Conservation (phyloP, 2,888 invertebrate species). For the Nephrotoma guestfalica region DNA sequence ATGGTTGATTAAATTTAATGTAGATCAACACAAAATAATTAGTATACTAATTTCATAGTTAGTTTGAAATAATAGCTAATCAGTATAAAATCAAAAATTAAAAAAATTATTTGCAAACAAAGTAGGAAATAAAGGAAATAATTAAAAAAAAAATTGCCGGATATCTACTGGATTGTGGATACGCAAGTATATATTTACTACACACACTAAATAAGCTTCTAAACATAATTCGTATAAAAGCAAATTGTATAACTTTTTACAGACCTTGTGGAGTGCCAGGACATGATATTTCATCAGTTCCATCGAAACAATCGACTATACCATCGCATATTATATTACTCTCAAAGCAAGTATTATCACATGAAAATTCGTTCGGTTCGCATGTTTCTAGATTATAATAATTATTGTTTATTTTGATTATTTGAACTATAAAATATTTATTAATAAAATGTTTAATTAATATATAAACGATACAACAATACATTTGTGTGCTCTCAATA, state of each 20-base stretch:
- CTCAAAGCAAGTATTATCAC: constrained; percentile 48
- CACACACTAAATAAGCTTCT: neutral
- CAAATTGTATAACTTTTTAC: neutral
- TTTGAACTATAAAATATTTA: neutral
- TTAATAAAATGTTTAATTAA: neutral
- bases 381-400: constrained; percentile 20
- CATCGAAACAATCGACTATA: constrained; percentile 52
- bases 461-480: neutral
- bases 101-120: neutral
- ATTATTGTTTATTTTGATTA: neutral
- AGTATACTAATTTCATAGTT: neutral
- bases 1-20: neutral
- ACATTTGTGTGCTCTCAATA: neutral
- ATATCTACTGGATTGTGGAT: neutral
- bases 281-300: constrained; percentile 45
- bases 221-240: neutral
- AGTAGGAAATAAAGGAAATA: neutral
- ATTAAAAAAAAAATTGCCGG: neutral
- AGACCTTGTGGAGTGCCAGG: neutral
- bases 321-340: constrained; percentile 44
- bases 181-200: constrained; percentile 27
- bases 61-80: neutral
- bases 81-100: neutral
- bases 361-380: constrained; percentile 42
- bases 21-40: constrained; percentile 7